Conservation (phyloP, 2,797 vertebrate species). For the Trachops cirrhosus region DNA sequence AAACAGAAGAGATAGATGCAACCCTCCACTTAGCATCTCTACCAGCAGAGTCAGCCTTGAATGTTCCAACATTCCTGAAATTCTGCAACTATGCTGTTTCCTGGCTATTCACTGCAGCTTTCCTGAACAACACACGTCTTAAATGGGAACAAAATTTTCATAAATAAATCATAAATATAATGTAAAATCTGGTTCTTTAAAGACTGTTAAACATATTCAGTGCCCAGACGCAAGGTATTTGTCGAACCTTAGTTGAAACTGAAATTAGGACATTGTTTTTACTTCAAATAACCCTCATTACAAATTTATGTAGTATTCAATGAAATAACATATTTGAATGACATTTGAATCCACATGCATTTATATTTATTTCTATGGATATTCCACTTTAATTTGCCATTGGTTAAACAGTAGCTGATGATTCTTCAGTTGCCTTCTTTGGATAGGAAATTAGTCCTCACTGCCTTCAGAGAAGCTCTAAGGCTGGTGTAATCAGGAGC, state of each 20-base stretch:
- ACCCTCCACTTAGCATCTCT: not conserved
- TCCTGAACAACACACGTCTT: not conserved
- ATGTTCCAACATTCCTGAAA: not conserved
- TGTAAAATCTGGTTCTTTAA: not conserved
- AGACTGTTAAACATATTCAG: not conserved
- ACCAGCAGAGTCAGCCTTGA: not conserved
- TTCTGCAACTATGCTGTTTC: not conserved
- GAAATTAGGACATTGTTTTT: not conserved
- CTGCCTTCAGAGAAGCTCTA: not conserved
- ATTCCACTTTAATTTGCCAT: not conserved
- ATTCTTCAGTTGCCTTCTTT: not conserved
- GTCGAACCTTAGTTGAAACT: not conserved
- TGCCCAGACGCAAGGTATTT: not conserved
- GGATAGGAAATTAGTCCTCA: not conserved
- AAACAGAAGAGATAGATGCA: not conserved
- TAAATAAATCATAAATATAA: not conserved
- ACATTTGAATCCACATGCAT: not conserved
- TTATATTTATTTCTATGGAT: not conserved
- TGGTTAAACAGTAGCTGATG: not conserved
- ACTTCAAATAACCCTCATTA: not conserved
- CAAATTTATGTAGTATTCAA: not conserved
- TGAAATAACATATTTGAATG: not conserved
- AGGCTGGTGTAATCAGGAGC: not conserved
- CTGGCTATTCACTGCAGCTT: not conserved
- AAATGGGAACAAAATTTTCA: not conserved